phyloP scores from a whole-genome alignment of 2,888 invertebrate species.

The Bursaphelenchus okinawaensis region DNA sequence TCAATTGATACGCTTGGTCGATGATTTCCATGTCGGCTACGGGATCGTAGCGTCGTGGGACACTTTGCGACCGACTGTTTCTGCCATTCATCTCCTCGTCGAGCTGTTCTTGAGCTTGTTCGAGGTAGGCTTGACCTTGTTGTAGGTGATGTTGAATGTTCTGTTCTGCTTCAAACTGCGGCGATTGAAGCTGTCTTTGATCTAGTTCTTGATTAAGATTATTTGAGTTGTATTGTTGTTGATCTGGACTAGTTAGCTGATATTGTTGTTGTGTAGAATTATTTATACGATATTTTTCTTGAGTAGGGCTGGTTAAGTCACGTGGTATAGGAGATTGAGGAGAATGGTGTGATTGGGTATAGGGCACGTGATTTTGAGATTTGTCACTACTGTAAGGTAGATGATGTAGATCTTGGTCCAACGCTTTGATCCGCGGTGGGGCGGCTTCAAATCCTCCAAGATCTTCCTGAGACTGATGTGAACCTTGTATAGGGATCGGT shows the following conservation, averaged over 20 bases:
- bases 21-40: slow-evolving; percentile 61
- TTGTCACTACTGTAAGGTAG: background rate
- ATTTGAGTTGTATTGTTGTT: no score
- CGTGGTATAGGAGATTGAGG: background rate
- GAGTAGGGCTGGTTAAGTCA: no score
- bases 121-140: background rate
- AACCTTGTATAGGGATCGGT: background rate
- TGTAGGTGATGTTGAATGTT: background rate
- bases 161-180: no score
- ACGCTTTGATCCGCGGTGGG: background rate
- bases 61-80: slow-evolving; percentile 85
- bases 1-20: background rate
- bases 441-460: background rate
- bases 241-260: no score
- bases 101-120: background rate
- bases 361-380: no score
- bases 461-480: background rate
- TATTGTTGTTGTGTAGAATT: no score
- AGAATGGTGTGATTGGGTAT: background rate
- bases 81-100: background rate
- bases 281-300: no score
- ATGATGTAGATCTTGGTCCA: no score
- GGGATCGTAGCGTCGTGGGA: slow-evolving; percentile 78
- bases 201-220: no score
- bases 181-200: no score